These are phyloP conservation scores for Hassar affinis DNA, from an alignment of 2,113 vertebrate species.

Conservation along the genomic window DNA sequence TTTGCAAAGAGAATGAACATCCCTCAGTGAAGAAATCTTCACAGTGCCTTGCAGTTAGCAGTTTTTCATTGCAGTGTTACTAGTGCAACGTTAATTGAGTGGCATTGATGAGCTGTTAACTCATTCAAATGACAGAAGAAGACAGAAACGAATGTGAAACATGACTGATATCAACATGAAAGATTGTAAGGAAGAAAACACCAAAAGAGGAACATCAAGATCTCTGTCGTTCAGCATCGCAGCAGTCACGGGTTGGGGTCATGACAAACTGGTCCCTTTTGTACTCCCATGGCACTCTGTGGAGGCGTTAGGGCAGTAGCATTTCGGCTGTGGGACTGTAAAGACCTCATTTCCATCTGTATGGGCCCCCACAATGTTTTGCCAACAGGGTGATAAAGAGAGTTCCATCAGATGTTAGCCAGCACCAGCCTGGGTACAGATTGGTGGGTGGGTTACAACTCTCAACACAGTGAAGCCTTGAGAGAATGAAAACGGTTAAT, in stretches of 20 bases:
- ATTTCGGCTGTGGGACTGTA: conserved; percentile 44
- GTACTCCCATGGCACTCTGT: conserved; percentile 46
- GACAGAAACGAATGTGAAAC: conserved; percentile 16
- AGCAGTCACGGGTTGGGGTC: conserved; percentile 36
- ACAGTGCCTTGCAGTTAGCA: background rate
- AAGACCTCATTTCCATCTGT: conserved; percentile 57
- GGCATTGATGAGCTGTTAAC: conserved; percentile 28
- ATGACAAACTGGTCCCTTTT: conserved; percentile 53
- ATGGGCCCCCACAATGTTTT: conserved; percentile 47
- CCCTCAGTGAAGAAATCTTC: background rate
- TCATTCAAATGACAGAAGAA: conserved; percentile 11
- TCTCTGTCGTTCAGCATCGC: conserved; percentile 15
- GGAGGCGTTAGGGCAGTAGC: conserved; percentile 51
- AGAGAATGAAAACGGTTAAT: conserved; percentile 40
- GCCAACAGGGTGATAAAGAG: conserved; percentile 53
- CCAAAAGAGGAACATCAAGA: conserved; percentile 35
- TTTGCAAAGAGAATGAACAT: conserved; percentile 2
- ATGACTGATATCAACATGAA: conserved; percentile 26
- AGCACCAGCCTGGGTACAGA: conserved; percentile 50
- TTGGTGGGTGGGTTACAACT: conserved; percentile 47
- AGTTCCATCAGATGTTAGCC: conserved; percentile 50
- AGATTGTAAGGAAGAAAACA: conserved; percentile 1
- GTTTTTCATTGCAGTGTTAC: background rate
- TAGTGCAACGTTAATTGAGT: conserved; percentile 15
- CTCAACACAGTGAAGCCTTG: conserved; percentile 10